phyloP scores from a whole-genome alignment of 1,140 invertebrate species.

The Aphaenogaster ashmeadi region DNA sequence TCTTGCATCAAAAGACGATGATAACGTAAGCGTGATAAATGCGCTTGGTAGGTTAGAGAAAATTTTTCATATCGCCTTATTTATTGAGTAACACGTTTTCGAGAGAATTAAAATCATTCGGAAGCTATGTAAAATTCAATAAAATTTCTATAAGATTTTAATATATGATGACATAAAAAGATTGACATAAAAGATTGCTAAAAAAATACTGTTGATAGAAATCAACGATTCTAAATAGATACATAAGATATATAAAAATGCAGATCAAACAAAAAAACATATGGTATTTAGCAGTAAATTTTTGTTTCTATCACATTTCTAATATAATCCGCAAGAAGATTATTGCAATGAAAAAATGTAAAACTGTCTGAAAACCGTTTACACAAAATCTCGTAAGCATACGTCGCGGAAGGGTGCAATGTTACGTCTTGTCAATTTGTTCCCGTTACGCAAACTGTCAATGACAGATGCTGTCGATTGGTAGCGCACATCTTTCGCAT shows the following conservation, averaged over 20 bases:
- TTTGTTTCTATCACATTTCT: not conserved
- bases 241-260: not conserved
- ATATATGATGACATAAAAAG: too few relatives aligned
- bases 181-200: not conserved
- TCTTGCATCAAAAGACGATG: slow-evolving; percentile 48
- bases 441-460: slow-evolving; percentile 55
- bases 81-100: not conserved
- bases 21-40: slow-evolving; percentile 61
- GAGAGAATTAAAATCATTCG: not conserved
- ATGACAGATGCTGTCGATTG: slow-evolving; percentile 66
- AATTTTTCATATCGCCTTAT: slow-evolving; percentile 39
- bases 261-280: not conserved
- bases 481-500: slow-evolving; percentile 45
- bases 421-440: slow-evolving; percentile 65
- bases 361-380: slow-evolving; percentile 28
- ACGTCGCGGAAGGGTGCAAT: slow-evolving; percentile 30
- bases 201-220: not conserved
- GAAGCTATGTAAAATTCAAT: not conserved
- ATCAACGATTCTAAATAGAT: not conserved
- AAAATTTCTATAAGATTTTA: not conserved
- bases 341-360: not conserved
- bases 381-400: slow-evolving; percentile 28
- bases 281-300: not conserved
- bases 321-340: not conserved
- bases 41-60: slow-evolving; percentile 5